Conservation (phyloP, 2,113 vertebrate genomes). For the Anhinga rufa region DNA sequence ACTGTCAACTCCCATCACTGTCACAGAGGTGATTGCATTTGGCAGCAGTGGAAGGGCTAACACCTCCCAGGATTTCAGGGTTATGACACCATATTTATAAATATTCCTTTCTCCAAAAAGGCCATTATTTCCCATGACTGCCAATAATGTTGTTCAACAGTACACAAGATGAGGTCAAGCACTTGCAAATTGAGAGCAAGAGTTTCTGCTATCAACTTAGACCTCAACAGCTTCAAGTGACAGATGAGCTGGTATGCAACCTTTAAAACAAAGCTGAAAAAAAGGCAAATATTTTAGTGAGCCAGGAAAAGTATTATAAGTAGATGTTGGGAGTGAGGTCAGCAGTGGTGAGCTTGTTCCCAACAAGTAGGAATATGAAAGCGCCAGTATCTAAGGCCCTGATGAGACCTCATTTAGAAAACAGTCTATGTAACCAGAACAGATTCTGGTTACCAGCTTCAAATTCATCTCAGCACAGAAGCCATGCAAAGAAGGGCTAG, state of each 20-base stretch:
- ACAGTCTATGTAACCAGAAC: too few relatives aligned
- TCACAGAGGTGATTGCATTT: neutral
- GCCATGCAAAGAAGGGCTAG: neutral
- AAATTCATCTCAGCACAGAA: neutral
- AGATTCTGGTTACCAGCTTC: neutral
- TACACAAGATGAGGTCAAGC: neutral
- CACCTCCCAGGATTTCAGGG: neutral
- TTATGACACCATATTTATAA: constrained; percentile 7
- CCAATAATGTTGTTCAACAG: neutral
- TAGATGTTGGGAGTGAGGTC: too few relatives aligned
- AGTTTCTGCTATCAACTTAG: neutral
- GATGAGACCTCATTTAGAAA: neutral
- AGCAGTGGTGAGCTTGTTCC: too few relatives aligned
- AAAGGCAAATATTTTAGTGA: neutral
- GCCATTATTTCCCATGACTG: neutral
- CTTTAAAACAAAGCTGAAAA: neutral
- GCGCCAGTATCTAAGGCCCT: neutral
- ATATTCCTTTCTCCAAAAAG: neutral
- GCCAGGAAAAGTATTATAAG: neutral
- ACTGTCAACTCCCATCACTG: neutral
- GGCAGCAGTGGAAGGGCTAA: neutral
- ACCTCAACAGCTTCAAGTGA: neutral
- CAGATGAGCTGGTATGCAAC: neutral
- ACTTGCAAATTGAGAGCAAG: neutral
- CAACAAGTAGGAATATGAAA: neutral